These are phyloP conservation scores for Thymelicus sylvestris DNA, from an alignment of 2,888 invertebrate species.

Conservation along the genomic window DNA sequence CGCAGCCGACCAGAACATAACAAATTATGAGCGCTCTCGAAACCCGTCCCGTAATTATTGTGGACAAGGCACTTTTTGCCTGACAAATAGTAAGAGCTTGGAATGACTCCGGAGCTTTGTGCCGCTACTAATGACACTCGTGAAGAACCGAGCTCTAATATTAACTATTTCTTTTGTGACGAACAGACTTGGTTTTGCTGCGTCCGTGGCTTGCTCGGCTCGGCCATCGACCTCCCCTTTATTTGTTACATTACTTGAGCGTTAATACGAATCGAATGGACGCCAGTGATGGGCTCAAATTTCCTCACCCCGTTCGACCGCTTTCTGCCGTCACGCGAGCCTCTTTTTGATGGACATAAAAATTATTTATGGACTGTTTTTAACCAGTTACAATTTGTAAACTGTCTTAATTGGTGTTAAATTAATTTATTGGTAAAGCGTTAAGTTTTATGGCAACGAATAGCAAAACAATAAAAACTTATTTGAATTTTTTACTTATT, in stretches of 20 bases:
- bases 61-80: constrained; percentile 83
- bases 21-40: constrained; percentile 80
- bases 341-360: constrained; percentile 68
- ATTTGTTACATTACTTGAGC: constrained; percentile 79
- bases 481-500: background rate
- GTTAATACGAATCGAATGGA: constrained; percentile 81
- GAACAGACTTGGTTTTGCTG: constrained; percentile 68
- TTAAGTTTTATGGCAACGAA: constrained; percentile 4
- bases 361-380: constrained; percentile 61
- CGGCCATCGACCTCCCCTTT: constrained; percentile 78
- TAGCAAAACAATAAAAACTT: background rate
- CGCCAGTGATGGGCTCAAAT: constrained; percentile 74
- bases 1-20: constrained; percentile 83
- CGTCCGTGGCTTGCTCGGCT: constrained; percentile 64
- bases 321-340: constrained; percentile 74
- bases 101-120: constrained; percentile 80
- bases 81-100: constrained; percentile 82
- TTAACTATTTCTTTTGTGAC: constrained; percentile 83
- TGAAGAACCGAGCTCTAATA: constrained; percentile 76
- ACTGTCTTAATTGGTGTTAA: constrained; percentile 45
- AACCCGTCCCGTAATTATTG: constrained; percentile 83
- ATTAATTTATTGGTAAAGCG: constrained; percentile 25
- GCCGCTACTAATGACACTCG: constrained; percentile 81
- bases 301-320: constrained; percentile 66
- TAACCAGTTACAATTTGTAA: constrained; percentile 45